phyloP scores from a whole-genome alignment of 2,113 vertebrate species.

The Xenopus laevis region DNA sequence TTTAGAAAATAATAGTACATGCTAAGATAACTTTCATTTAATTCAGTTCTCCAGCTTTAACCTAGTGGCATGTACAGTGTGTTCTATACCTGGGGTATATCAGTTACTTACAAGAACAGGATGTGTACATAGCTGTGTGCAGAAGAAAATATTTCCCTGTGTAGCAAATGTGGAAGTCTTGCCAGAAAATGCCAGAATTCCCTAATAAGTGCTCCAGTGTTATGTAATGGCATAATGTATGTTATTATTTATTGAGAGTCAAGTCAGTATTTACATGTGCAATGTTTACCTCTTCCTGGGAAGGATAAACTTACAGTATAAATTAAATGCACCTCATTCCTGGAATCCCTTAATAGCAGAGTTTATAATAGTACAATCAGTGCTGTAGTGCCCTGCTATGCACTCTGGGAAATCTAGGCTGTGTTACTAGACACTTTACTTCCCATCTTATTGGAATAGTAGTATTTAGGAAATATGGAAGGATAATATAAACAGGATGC shows the following conservation, averaged over 20 bases:
- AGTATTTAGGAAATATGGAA: not conserved
- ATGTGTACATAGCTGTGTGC: slow-evolving; percentile 38
- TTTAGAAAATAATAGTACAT: no score
- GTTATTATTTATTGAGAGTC: not conserved
- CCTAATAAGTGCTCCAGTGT: slow-evolving; percentile 22
- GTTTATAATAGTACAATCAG: not conserved
- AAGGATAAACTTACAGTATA: not conserved
- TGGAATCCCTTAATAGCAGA: not conserved
- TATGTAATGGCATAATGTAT: slow-evolving; percentile 19
- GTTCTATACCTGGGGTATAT: slow-evolving; percentile 5
- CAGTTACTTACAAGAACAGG: slow-evolving; percentile 26
- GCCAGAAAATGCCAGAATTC: slow-evolving; percentile 12
- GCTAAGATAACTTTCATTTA: no score
- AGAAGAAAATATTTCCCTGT: slow-evolving; percentile 20
- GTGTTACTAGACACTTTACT: not conserved
- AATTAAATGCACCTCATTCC: slow-evolving; percentile 6
- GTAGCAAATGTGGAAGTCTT: slow-evolving; percentile 10
- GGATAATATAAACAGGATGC: slow-evolving; percentile 25
- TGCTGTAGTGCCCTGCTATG: not conserved
- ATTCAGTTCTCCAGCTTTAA: no score
- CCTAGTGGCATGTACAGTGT: no score
- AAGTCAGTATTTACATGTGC: slow-evolving; percentile 16
- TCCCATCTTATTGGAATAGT: slow-evolving; percentile 1
- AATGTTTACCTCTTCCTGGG: not conserved
- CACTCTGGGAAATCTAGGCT: not conserved